Evolutionary conservation across 2,888 invertebrate species (phyloP), one percentile per base, ranked within the genome.

Genomic region (Onthophagus sagittarius): DNA sequence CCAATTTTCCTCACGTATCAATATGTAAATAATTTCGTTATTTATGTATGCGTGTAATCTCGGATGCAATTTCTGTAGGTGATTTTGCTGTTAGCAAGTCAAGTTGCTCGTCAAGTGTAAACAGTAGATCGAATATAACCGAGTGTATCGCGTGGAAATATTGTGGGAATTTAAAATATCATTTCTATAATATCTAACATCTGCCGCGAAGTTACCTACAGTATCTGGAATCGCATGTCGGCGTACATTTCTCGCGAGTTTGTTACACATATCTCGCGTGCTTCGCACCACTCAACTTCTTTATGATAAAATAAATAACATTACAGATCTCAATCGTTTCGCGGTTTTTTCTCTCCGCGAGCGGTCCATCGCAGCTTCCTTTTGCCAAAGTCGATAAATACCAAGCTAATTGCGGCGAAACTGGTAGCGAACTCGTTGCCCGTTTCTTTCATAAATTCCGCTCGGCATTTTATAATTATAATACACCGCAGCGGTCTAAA

Each of bases 361-460:
- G 39, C 39, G 39, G 39, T 53, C 39, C 39, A 53, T 53, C 39
- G 39, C 67, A 15, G 67, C 32, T 67, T 67, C 67, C 31, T 67
- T 67, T 67, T 67, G 32, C 23, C 31, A 67, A 67, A 67, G 15
- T 67, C 32, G 32, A 67, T 67, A 67, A 67, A 67, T 67, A n/a
- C 31, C 15, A 3, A 15, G 23, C 23, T 31, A 67, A 31, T 67
- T 23, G 31, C 67, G 63, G 63, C 63, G 63, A 15, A 13, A 15
- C 14, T 14, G n/a, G 63, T 15, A 63, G 63, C 15, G 63, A 15
- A 63, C 63, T 63, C 63, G 2, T 67, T 67, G 23, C 15, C 67
- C 15, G 67, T 32, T 67, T 67, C 31, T 67, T 67, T 67, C 31
- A 67, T 67, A 67, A 67, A 67, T 67, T 67, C 67, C 31, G 23